A percentile compares a stretch with the other conserved stretches of the same genome.
Evolutionary conservation across 92 coral and sea anemone genomes (phyloP).

Genomic region (Porites evermanni): DNA sequence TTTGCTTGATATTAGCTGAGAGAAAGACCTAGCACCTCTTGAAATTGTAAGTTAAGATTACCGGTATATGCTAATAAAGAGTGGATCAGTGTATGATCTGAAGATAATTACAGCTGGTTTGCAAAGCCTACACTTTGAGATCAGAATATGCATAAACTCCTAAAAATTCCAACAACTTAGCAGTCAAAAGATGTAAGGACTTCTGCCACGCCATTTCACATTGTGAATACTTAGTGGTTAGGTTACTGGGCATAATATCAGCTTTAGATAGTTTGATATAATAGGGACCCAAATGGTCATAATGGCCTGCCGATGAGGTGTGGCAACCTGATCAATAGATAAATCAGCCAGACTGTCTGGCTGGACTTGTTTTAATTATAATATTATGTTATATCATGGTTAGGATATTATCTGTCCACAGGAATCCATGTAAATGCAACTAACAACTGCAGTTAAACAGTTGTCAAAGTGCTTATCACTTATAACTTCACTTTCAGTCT

Average conservation of each 20-base stretch:
- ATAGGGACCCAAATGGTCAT: conserved; percentile 5
- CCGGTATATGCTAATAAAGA: not conserved
- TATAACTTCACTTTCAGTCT: no score
- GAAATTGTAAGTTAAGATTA: conserved; percentile 4
- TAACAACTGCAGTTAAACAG: conserved; percentile 8
- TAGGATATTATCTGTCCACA: conserved; percentile 21
- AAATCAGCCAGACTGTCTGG: conserved; percentile 53
- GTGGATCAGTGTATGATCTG: not conserved
- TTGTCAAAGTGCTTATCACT: not conserved
- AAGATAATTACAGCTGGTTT: not conserved
- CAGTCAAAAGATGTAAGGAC: not conserved
- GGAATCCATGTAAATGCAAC: not conserved
- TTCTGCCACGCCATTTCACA: not conserved
- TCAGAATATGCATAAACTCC: no score
- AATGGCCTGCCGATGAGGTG: conserved; percentile 13
- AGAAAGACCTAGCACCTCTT: conserved; percentile 1
- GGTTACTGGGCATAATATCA: not conserved
- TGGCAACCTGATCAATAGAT: conserved; percentile 21
- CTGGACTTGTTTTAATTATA: not conserved
- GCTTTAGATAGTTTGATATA: not conserved
- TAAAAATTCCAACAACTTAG: no score
- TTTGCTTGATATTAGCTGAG: conserved; percentile 23
- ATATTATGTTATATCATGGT: not conserved
- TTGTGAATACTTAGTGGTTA: not conserved
- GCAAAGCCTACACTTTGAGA: no score